A percentile compares a stretch with the other conserved stretches of the same genome.
Conservation (phyloP, 2,113 vertebrate species). For the Anguilla rostrata region DNA sequence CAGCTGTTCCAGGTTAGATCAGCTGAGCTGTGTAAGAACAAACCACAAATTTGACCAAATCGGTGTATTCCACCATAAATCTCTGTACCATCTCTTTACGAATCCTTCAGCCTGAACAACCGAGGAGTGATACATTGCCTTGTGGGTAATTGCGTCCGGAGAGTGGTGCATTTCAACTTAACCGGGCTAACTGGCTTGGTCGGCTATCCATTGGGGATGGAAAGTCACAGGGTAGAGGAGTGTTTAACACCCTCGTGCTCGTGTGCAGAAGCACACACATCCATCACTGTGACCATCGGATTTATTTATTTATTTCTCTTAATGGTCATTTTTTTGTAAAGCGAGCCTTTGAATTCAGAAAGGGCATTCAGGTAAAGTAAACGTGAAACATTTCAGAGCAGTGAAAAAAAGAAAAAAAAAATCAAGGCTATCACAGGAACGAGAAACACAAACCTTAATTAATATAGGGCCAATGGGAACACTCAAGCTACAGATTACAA, state of each 20-base stretch:
- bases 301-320: conserved; percentile 10
- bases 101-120: neutral
- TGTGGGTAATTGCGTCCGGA: neutral
- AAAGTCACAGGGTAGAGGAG: neutral
- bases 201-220: neutral
- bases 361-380: no score
- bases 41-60: neutral
- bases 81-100: neutral
- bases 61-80: neutral
- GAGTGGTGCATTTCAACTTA: neutral
- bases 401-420: no score
- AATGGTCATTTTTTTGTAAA: neutral
- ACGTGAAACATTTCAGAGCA: no score
- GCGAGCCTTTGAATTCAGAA: no score
- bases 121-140: neutral
- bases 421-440: no score
- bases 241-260: neutral
- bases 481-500: no score
- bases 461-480: no score
- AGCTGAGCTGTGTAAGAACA: neutral
- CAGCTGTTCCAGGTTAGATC: neutral
- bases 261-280: neutral
- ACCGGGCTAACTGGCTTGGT: neutral
- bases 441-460: no score
- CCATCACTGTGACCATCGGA: neutral